Evolutionary conservation across 2,888 invertebrate species (phyloP).

Genomic region (Agapostemon virescens): DNA sequence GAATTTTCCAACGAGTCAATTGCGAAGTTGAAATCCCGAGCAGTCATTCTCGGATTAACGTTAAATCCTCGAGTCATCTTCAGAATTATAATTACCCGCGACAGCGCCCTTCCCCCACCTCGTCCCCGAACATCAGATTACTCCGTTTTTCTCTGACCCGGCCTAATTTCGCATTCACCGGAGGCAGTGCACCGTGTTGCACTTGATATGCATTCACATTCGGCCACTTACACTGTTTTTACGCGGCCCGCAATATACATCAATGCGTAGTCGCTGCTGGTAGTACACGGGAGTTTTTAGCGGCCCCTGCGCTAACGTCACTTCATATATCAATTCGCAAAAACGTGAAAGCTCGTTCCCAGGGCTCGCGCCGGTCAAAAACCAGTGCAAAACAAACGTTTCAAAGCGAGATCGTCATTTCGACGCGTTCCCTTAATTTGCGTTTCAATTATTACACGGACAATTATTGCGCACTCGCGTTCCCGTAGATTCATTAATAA

Average conservation of each 20-base stretch:
- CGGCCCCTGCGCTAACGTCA: conserved; percentile 45
- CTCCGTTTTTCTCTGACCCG: conserved; percentile 23
- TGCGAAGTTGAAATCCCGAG: neutral
- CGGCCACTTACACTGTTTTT: conserved; percentile 50
- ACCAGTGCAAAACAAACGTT: conserved; percentile 53
- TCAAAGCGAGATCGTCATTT: conserved; percentile 32
- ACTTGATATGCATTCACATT: conserved; percentile 55
- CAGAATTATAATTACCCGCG: conserved; percentile 28
- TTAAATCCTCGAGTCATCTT: conserved; percentile 11
- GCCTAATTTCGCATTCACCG: conserved; percentile 51
- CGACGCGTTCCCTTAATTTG: conserved; percentile 13
- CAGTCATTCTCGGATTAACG: conserved; percentile 21
- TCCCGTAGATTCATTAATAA: neutral
- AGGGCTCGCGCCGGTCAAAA: conserved; percentile 44
- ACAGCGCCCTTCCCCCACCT: neutral
- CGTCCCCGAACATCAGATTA: conserved; percentile 8
- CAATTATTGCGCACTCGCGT: neutral
- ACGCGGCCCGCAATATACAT: conserved; percentile 38
- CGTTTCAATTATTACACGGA: neutral
- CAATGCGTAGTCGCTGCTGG: conserved; percentile 46
- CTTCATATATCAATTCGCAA: conserved; percentile 63
- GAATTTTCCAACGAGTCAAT: conserved; percentile 11
- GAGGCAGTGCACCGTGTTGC: conserved; percentile 38
- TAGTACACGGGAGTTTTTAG: conserved; percentile 50
- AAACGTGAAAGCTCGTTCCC: conserved; percentile 49